Base-by-base conservation (phyloP, 1,140 invertebrate genomes). In the Chelonus insularis region DNA sequence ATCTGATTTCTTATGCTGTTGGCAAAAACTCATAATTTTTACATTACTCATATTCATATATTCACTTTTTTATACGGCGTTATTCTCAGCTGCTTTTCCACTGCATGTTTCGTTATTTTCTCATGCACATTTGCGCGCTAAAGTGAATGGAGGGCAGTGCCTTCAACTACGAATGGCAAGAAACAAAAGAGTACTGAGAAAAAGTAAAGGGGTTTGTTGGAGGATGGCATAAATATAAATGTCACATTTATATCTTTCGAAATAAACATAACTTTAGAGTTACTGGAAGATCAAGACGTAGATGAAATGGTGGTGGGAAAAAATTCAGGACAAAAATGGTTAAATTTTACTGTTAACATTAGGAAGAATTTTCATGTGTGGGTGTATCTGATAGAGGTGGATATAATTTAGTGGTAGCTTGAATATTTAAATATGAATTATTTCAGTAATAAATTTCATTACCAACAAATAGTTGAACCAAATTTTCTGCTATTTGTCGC, bases 211-310 rank as follows among this genome's bases (percentile, higher is more conserved):
- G 3, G 3, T 36, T 4, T 37, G 25, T 20, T 32, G 25, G 23
- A 32, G 23, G 25, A n/a, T 34, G 56, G 56, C 56, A 14, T 34
- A 58, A 41, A 58, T 58, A 58, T 47, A 58, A 47, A 58, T 58
- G 56, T 58, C 56, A 58, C 56, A 58, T 41, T 58, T 32, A 21
- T 58, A 58, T 58, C 56, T 47, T 41, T 37, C 25, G 43, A 39
- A 58, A 18, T 34, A 58, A 29, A 48, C 14, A 21, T 37, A 58
- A 21, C 56, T 23, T 37, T 11, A 9, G 39, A 43, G 39, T 43
- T 7, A 43, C 39, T n/a, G 39, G 39, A 7, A 43, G 39, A 43
- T 43, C 5, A n/a, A 43, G 39, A 43, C n/a, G n/a, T n/a, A n/a
- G n/a, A n/a, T n/a, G n/a, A n/a, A n/a, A n/a, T n/a, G n/a, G n/a